Conservation (phyloP, 1,140 invertebrate genomes). For the Drepana arcuata region DNA sequence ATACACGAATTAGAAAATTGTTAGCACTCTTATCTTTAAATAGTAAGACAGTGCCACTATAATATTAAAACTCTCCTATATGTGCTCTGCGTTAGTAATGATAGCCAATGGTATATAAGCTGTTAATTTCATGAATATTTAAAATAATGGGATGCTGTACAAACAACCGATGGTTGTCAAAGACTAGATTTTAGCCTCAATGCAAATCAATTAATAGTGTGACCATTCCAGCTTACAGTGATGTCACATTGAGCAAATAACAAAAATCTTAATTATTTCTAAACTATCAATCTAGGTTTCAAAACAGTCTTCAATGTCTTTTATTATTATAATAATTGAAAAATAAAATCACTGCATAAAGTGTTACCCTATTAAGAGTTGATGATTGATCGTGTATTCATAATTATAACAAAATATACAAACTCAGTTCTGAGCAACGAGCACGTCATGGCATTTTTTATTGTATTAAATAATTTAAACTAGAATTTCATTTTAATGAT, state of each 20-base stretch:
- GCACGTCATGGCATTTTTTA: conserved; percentile 36
- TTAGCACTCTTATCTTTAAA: conserved; percentile 4
- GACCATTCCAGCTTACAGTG: too few relatives aligned
- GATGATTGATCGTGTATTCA: too few relatives aligned
- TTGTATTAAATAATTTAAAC: conserved; percentile 25
- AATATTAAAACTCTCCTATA: neutral
- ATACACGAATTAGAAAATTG: conserved; percentile 5
- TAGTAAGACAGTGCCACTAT: neutral
- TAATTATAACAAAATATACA: too few relatives aligned
- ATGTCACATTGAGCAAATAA: conserved; percentile 36
- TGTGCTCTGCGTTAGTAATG: conserved; percentile 24
- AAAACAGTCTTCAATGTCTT: conserved; percentile 27
- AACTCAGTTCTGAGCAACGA: too few relatives aligned
- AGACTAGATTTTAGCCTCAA: too few relatives aligned
- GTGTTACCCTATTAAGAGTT: too few relatives aligned
- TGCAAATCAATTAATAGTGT: too few relatives aligned
- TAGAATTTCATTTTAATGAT: conserved; percentile 25
- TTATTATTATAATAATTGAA: conserved; percentile 14
- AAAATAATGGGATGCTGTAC: too few relatives aligned
- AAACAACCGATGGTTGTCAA: too few relatives aligned
- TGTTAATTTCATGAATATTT: too few relatives aligned
- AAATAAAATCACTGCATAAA: too few relatives aligned
- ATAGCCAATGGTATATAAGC: conserved; percentile 22
- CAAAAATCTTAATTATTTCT: conserved; percentile 18
- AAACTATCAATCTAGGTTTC: conserved; percentile 21